These are phyloP conservation scores for Dryococelus australis DNA, from an alignment of 2,888 invertebrate species.

Conservation along the genomic window DNA sequence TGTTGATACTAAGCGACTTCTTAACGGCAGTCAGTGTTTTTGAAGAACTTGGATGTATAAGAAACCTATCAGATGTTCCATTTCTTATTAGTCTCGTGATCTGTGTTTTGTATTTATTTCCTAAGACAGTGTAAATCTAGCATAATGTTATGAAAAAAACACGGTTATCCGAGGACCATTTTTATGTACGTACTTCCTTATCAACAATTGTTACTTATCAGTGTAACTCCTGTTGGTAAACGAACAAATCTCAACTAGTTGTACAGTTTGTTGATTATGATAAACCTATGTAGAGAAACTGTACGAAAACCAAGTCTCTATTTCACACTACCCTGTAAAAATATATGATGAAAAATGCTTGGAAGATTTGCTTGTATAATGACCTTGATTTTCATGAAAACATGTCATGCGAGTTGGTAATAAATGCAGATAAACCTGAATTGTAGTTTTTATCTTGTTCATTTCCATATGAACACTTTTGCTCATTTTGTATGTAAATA, in stretches of 20 bases:
- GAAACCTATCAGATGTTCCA: not conserved
- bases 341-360: slow-evolving; percentile 28
- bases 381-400: slow-evolving; percentile 34
- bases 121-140: not conserved
- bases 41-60: not conserved
- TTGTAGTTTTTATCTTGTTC: not conserved
- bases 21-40: not conserved
- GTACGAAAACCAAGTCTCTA: not conserved
- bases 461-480: no score
- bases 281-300: not conserved
- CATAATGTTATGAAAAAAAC: slow-evolving; percentile 12
- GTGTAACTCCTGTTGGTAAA: slow-evolving; percentile 16
- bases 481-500: no score
- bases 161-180: slow-evolving; percentile 32
- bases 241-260: not conserved
- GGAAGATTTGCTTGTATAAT: slow-evolving; percentile 35
- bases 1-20: not conserved
- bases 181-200: slow-evolving; percentile 19
- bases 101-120: not conserved
- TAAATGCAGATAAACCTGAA: slow-evolving; percentile 37
- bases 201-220: not conserved
- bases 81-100: not conserved
- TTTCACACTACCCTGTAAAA: not conserved
- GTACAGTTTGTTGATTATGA: slow-evolving; percentile 1
- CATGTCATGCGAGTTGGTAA: slow-evolving; percentile 39